Conservation (phyloP, 2,113 vertebrate species). For the Oxygymnocypris stewartii region DNA sequence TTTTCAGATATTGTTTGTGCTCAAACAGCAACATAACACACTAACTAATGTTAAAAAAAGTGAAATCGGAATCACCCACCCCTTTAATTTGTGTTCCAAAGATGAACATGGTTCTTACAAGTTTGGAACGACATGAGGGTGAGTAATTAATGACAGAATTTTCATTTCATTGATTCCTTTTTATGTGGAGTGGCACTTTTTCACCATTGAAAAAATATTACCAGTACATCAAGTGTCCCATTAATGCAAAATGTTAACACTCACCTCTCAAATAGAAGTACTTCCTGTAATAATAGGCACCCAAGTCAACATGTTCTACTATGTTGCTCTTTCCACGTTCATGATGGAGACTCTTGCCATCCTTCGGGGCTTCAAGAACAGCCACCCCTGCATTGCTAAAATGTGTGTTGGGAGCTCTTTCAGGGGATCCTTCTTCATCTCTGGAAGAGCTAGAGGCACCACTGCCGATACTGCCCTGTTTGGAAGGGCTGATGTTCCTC, state of each 20-base stretch:
- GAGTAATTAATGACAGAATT: too few species aligned
- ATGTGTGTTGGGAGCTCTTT: slow-evolving; percentile 86
- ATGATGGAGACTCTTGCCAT: slow-evolving; percentile 85
- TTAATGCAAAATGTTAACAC: slow-evolving; percentile 38
- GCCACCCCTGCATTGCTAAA: slow-evolving; percentile 96
- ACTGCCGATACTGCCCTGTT: slow-evolving; percentile 85
- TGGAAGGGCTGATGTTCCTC: slow-evolving; percentile 88
- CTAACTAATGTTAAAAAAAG: too few species aligned
- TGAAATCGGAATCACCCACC: too few species aligned
- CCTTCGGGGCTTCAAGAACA: slow-evolving; percentile 91
- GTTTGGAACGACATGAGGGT: too few species aligned
- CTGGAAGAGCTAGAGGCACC: slow-evolving; percentile 77
- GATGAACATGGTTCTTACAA: too few species aligned
- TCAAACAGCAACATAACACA: too few species aligned
- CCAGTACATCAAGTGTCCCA: not conserved
- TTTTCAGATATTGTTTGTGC: too few species aligned
- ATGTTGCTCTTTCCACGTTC: slow-evolving; percentile 93
- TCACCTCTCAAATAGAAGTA: slow-evolving; percentile 98
- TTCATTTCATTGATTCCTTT: not conserved
- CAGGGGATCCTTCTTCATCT: slow-evolving; percentile 87
- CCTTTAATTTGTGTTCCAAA: too few species aligned
- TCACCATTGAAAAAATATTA: not conserved
- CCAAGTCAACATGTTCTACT: slow-evolving; percentile 93
- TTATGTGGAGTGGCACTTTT: not conserved
- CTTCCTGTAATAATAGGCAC: slow-evolving; percentile 94